Percentiles rank a stretch among this genome's conserved stretches.
These are phyloP conservation scores for Drosophila recens DNA, from an alignment of 2,888 invertebrate genomes.

Conservation along the genomic window DNA sequence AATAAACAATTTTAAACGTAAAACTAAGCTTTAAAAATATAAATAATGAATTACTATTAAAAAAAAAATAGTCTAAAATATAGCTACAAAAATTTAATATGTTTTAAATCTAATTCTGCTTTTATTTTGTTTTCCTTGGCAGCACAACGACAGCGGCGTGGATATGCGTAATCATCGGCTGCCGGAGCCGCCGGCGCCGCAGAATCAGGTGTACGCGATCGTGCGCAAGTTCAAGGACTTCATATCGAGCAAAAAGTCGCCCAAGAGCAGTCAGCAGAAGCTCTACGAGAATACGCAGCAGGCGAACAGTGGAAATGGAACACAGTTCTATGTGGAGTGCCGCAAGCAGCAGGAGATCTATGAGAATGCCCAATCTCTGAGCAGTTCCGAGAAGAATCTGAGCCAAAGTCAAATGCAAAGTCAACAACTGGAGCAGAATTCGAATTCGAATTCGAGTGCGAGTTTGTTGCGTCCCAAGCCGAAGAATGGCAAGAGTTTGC, in stretches of 20 bases:
- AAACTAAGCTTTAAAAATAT: too few relatives aligned
- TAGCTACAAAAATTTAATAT: too few relatives aligned
- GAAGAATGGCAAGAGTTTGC: constrained; percentile 86
- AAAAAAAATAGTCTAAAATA: too few relatives aligned
- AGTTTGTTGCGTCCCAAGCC: constrained; percentile 56
- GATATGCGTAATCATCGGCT: constrained; percentile 87
- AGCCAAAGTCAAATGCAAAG: too few relatives aligned
- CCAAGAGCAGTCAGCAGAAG: constrained; percentile 81
- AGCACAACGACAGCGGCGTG: constrained; percentile 86
- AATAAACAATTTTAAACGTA: too few relatives aligned
- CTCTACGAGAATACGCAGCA: constrained; percentile 80
- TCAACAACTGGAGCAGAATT: constrained; percentile 15
- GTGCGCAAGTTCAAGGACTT: constrained; percentile 89
- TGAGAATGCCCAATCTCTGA: constrained; percentile 73
- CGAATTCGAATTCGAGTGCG: too few relatives aligned
- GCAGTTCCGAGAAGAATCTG: constrained; percentile 85
- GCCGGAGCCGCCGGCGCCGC: constrained; percentile 87
- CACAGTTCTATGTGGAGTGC: constrained; percentile 51
- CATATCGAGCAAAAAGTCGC: constrained; percentile 85
- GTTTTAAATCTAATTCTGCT: too few relatives aligned
- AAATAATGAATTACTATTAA: too few relatives aligned
- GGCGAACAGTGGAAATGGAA: constrained; percentile 34
- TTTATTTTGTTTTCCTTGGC: background rate
- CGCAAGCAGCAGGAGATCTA: constrained; percentile 59
- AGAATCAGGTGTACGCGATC: constrained; percentile 88